Percentiles rank a stretch among this genome's conserved stretches.
Conservation (phyloP, 2,888 invertebrate genomes). For the Caenorhabditis imperialis region DNA sequence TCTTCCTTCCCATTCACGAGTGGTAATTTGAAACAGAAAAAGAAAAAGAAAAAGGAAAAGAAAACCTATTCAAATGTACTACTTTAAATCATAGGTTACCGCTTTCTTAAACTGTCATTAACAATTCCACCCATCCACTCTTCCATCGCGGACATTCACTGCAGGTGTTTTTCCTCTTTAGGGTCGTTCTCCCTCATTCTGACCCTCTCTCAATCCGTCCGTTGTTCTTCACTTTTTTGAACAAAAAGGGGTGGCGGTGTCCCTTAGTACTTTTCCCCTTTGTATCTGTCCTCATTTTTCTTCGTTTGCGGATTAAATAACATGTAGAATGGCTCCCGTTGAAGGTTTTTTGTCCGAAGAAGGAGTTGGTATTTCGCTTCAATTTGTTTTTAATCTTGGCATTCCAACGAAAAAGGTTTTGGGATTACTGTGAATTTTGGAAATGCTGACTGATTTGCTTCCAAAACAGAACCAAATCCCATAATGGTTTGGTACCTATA, state of each 20-base stretch:
- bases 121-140: constrained; percentile 6
- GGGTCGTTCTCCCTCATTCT: constrained; percentile 11
- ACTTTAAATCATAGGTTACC: too few species aligned
- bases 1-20: too few species aligned
- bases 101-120: too few species aligned
- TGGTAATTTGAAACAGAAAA: too few species aligned
- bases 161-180: constrained; percentile 35
- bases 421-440: too few species aligned
- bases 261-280: constrained; percentile 24
- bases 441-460: not conserved
- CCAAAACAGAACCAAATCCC: not conserved
- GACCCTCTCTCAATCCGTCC: too few species aligned
- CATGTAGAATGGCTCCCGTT: constrained; percentile 1
- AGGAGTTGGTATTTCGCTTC: too few species aligned
- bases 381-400: too few species aligned
- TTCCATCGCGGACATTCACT: constrained; percentile 6
- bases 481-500: not conserved
- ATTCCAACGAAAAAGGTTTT: too few species aligned
- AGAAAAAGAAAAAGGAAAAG: too few species aligned
- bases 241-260: constrained; percentile 2
- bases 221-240: constrained; percentile 16
- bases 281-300: constrained; percentile 35
- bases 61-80: too few species aligned
- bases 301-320: constrained; percentile 47
- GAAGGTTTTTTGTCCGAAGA: constrained; percentile 24